A percentile compares a stretch with the other conserved stretches of the same genome.
These are phyloP conservation scores for Drosophila greeni DNA, from an alignment of 2,888 invertebrate species.

Conservation along the genomic window DNA sequence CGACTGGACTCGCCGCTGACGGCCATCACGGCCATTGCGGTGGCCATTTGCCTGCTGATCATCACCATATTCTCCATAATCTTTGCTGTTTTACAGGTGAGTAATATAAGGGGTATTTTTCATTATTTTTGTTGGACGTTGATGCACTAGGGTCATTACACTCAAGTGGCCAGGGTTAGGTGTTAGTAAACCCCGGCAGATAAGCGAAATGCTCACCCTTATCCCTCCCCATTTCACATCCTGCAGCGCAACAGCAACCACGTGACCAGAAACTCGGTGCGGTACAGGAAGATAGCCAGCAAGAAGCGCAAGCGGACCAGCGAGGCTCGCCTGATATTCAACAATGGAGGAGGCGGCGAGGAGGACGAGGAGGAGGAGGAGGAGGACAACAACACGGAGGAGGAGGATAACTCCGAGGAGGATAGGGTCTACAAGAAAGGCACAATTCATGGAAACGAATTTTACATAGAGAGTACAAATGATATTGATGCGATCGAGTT, in stretches of 20 bases:
- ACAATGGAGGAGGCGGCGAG: constrained; percentile 36
- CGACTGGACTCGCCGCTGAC: constrained; percentile 80
- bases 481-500: constrained; percentile 69
- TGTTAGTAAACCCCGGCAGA: no score
- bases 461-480: constrained; percentile 68
- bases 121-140: no score
- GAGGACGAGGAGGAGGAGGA: constrained; percentile 45
- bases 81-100: constrained; percentile 87
- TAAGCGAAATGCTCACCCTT: neutral
- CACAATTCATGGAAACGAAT: constrained; percentile 59
- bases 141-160: no score
- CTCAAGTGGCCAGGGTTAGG: no score
- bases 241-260: constrained; percentile 74
- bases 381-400: constrained; percentile 50
- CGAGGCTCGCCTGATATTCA: constrained; percentile 64
- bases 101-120: no score
- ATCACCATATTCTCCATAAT: constrained; percentile 85
- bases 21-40: constrained; percentile 83
- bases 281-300: constrained; percentile 75
- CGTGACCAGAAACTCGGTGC: constrained; percentile 70
- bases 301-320: constrained; percentile 51
- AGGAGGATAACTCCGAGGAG: constrained; percentile 58
- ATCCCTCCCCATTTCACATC: neutral
- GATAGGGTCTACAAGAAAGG: constrained; percentile 54
- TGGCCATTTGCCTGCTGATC: constrained; percentile 84